phyloP scores from a whole-genome alignment of 2,113 vertebrate species.

The Camelus dromedarius region DNA sequence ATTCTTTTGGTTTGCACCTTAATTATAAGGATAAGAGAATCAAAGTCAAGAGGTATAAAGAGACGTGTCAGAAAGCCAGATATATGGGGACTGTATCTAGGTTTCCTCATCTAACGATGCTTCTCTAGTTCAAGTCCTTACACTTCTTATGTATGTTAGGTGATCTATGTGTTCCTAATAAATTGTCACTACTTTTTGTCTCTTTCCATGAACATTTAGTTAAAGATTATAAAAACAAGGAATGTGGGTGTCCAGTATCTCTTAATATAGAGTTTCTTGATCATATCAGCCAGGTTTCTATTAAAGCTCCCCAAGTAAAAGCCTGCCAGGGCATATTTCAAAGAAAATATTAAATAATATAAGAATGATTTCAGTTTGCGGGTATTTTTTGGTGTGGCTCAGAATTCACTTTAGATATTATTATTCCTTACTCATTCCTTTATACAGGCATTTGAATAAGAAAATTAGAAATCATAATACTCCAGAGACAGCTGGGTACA shows the following conservation, averaged over 20 bases:
- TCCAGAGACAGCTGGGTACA: background rate
- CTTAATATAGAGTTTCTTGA: background rate
- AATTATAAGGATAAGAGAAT: background rate
- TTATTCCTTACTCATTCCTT: background rate
- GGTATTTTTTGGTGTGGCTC: background rate
- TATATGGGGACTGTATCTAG: background rate
- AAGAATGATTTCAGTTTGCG: background rate
- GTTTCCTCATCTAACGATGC: background rate
- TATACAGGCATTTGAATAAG: background rate
- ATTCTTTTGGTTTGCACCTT: background rate
- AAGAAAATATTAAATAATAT: conserved; percentile 25
- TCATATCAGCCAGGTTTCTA: background rate
- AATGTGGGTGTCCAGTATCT: background rate
- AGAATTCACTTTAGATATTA: background rate
- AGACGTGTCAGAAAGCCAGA: background rate
- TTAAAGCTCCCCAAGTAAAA: background rate
- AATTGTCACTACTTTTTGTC: background rate
- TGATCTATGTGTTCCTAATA: background rate
- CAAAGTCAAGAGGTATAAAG: background rate
- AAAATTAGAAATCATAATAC: background rate
- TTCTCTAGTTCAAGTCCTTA: background rate
- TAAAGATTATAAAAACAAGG: background rate
- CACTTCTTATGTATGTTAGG: background rate
- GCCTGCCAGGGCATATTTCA: background rate
- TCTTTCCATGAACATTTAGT: background rate